Conservation (phyloP, 2,888 invertebrate species). For the Ophion ellenae region DNA sequence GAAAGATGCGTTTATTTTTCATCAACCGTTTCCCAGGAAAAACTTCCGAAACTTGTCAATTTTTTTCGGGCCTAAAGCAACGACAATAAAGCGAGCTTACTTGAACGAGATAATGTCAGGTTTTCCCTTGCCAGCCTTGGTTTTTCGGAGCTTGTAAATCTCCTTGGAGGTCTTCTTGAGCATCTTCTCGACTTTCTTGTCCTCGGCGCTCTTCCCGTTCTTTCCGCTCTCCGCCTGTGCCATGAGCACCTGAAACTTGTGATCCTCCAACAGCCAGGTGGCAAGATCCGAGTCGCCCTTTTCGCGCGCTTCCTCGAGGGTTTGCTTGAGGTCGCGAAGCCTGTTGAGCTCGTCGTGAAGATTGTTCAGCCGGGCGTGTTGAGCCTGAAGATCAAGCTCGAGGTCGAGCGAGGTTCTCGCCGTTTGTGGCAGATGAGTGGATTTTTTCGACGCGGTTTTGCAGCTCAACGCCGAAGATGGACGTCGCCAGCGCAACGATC, state of each 20-base stretch:
- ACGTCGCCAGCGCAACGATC: slow-evolving; percentile 93
- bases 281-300: slow-evolving; percentile 93
- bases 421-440: slow-evolving; percentile 85
- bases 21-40: too few species aligned
- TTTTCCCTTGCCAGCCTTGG: slow-evolving; percentile 93
- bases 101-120: slow-evolving; percentile 97
- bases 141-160: slow-evolving; percentile 94
- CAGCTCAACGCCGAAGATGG: slow-evolving; percentile 85
- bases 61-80: slow-evolving; percentile 10
- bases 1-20: too few species aligned
- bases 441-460: slow-evolving; percentile 83
- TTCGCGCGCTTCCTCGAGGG: slow-evolving; percentile 93
- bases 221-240: slow-evolving; percentile 85
- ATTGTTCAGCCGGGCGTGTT: slow-evolving; percentile 93
- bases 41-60: neutral
- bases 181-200: slow-evolving; percentile 91
- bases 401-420: slow-evolving; percentile 95
- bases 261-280: slow-evolving; percentile 94
- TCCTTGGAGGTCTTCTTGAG: slow-evolving; percentile 95
- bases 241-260: slow-evolving; percentile 91
- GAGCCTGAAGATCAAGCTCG: slow-evolving; percentile 95
- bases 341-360: slow-evolving; percentile 93
- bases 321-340: slow-evolving; percentile 91
- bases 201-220: slow-evolving; percentile 86
- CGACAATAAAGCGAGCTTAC: slow-evolving; percentile 85